Base-by-base conservation (phyloP, 2,888 invertebrate species). In the Torymus aiolomorphi region DNA sequence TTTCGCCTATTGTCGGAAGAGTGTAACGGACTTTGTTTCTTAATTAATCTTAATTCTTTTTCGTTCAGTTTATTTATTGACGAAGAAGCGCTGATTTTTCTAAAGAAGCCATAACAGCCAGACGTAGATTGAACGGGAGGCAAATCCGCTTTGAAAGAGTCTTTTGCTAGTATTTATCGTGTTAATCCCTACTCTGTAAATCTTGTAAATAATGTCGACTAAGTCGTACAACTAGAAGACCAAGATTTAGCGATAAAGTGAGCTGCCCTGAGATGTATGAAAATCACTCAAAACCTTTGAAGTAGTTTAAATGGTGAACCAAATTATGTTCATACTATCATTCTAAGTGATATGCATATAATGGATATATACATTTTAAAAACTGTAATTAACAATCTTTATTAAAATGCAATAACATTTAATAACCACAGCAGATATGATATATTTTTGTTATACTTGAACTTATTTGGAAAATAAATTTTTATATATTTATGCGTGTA, bases 91-190 rank as follows among this genome's bases (percentile, higher is more conserved):
- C 62, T 62, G 24, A 63, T 63, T 49, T 59, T 56, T 56, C 72
- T 73, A 78, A 49, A 61, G 61, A 54, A 78, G 72, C 61, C 52
- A 52, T 71, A 67, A 78, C 61, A 78, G 72, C 67, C 66, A 73
- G 78, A 73, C 31, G 24, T 54, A 78, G 52, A 73, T 72, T 73
- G 12, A 31, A 24, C 62, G n/a, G 10, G 61, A 18, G 52, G 56
- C 42, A 56, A 20, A 18, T 67, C 14, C 51, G 14, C 62, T 14
- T 56, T 70, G 67, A 62, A 78, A 66, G 61, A 59, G 52, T 78
- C 18, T 80, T 84, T 84, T 77, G 85, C 84, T 86, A 88, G 86
- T 87, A 54, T 87, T 87, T 87, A 88, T 82, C 84, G 80, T 81
- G 81, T 85, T 85, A 81, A 82, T 81, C 83, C 61, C 76, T 80